These are phyloP conservation scores for Cheilosia pagana DNA, from an alignment of 2,888 invertebrate genomes.

Conservation along the genomic window DNA sequence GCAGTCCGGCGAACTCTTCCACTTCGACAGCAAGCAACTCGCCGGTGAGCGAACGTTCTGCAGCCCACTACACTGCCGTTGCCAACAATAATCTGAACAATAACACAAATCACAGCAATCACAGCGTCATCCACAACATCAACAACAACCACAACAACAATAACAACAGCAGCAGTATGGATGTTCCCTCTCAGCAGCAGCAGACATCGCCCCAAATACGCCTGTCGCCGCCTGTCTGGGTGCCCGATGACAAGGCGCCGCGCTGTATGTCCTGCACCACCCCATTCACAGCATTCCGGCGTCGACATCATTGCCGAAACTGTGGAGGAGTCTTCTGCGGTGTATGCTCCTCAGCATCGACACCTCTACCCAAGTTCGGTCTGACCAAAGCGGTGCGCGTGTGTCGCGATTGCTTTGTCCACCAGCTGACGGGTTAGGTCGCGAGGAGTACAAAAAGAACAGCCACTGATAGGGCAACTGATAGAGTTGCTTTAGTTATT, in stretches of 20 bases:
- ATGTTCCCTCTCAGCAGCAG: slow-evolving; percentile 47
- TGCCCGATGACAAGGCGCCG: slow-evolving; percentile 96
- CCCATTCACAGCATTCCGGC: slow-evolving; percentile 96
- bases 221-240: slow-evolving; percentile 92
- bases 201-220: slow-evolving; percentile 65
- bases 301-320: slow-evolving; percentile 98
- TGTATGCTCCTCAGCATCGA: slow-evolving; percentile 95
- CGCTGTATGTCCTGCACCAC: slow-evolving; percentile 96
- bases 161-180: slow-evolving; percentile 59
- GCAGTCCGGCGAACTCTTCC: slow-evolving; percentile 77
- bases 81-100: slow-evolving; percentile 73
- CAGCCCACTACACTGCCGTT: slow-evolving; percentile 72
- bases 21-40: slow-evolving; percentile 82
- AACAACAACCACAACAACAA: slow-evolving; percentile 58
- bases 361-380: slow-evolving; percentile 96
- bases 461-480: slow-evolving; percentile 55
- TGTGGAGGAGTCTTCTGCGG: slow-evolving; percentile 98
- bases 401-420: slow-evolving; percentile 85
- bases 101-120: slow-evolving; percentile 72
- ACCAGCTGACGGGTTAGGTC: slow-evolving; percentile 40
- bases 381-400: slow-evolving; percentile 96
- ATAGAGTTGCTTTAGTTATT: slow-evolving; percentile 44
- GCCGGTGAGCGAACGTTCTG: slow-evolving; percentile 80
- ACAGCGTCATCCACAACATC: slow-evolving; percentile 57
- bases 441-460: slow-evolving; percentile 36